These are phyloP conservation scores for Lysandra bellargus DNA, from an alignment of 2,888 invertebrate genomes.

Conservation along the genomic window DNA sequence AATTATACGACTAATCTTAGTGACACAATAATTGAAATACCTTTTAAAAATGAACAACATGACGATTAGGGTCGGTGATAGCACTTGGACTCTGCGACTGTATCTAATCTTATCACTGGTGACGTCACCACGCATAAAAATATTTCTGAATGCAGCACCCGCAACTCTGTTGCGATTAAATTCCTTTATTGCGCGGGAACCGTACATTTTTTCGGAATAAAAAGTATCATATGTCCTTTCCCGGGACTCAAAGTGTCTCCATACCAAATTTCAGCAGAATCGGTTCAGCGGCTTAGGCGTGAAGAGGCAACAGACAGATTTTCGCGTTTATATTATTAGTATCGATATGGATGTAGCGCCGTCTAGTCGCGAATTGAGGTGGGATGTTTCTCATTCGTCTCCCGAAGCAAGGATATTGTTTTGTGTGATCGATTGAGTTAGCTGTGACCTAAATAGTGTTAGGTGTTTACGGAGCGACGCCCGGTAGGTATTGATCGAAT, in stretches of 20 bases:
- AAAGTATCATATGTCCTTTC: too few relatives aligned
- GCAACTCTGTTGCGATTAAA: too few relatives aligned
- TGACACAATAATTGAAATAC: constrained; percentile 1
- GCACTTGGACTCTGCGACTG: constrained; percentile 3
- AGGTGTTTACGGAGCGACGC: constrained; percentile 12
- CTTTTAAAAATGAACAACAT: not conserved
- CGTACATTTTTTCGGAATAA: too few relatives aligned
- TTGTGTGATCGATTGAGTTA: not conserved
- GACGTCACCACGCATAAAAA: constrained; percentile 14
- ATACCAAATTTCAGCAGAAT: too few relatives aligned
- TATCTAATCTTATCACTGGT: constrained; percentile 26
- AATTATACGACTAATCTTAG: not conserved
- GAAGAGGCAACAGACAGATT: too few relatives aligned
- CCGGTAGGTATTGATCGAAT: constrained; percentile 9
- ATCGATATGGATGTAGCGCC: not conserved
- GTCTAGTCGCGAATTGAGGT: not conserved
- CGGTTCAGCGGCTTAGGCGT: too few relatives aligned
- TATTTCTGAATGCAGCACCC: constrained; percentile 12
- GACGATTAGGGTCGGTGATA: constrained; percentile 12
- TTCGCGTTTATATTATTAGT: too few relatives aligned
- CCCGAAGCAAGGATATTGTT: not conserved
- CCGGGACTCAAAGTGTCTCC: too few relatives aligned
- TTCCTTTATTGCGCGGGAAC: too few relatives aligned
- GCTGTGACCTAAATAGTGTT: constrained; percentile 15
- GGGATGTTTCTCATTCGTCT: not conserved